A percentile compares a stretch with the other conserved stretches of the same genome.
phyloP scores from a whole-genome alignment of 2,888 invertebrate species.

The Leptodirus hochenwartii region DNA sequence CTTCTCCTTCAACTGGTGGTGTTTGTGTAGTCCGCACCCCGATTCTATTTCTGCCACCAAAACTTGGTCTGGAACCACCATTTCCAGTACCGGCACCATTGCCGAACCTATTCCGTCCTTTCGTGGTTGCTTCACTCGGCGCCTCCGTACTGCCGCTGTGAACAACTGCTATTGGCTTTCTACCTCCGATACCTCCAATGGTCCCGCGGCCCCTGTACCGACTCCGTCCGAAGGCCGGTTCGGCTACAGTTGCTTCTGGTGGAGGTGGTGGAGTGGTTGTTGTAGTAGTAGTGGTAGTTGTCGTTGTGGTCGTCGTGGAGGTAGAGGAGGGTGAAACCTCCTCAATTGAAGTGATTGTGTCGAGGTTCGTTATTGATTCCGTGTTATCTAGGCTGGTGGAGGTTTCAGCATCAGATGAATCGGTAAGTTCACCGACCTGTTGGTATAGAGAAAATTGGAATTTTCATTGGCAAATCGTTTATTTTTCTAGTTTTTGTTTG shows the following conservation, averaged over 20 bases:
- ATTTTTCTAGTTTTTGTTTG: too few relatives aligned
- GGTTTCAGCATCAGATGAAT: slow-evolving; percentile 16
- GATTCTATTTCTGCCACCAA: too few relatives aligned
- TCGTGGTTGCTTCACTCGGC: slow-evolving; percentile 29
- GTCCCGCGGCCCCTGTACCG: slow-evolving; percentile 17
- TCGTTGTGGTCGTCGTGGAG: slow-evolving; percentile 35
- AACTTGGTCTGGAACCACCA: too few relatives aligned
- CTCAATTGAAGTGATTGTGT: slow-evolving; percentile 30
- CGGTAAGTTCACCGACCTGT: slow-evolving; percentile 12
- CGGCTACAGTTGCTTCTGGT: slow-evolving; percentile 24
- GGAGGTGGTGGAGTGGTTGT: slow-evolving; percentile 34
- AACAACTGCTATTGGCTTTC: too few relatives aligned
- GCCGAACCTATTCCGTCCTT: too few relatives aligned
- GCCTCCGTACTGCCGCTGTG: slow-evolving; percentile 26
- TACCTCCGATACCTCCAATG: too few relatives aligned
- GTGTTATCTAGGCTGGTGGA: slow-evolving; percentile 22
- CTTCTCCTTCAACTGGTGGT: slow-evolving; percentile 22
- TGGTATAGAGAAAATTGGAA: too few relatives aligned
- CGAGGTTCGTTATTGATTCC: slow-evolving; percentile 29
- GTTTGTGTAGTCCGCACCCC: slow-evolving; percentile 23
- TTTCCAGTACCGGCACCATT: slow-evolving; percentile 25
- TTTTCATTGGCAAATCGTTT: too few relatives aligned
- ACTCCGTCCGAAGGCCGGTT: slow-evolving; percentile 17
- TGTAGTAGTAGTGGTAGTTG: slow-evolving; percentile 34
- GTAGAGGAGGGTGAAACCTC: slow-evolving; percentile 34